Percentiles rank a stretch among this genome's conserved stretches.
These are phyloP conservation scores for Zaprionus vittiger DNA, from an alignment of 1,140 invertebrate species.

Conservation along the genomic window DNA sequence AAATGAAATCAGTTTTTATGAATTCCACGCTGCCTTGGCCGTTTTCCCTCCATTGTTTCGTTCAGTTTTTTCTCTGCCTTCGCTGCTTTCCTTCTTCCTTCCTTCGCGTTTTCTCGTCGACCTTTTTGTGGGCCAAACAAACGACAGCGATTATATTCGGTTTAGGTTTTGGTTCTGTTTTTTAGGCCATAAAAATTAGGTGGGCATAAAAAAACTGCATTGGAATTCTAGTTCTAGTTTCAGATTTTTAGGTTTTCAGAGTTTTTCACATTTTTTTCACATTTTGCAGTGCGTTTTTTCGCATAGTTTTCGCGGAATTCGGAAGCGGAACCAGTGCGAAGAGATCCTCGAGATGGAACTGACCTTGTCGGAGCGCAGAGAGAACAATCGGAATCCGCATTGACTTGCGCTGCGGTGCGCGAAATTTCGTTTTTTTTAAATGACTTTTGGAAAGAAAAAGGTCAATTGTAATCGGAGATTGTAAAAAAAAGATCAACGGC, in stretches of 20 bases:
- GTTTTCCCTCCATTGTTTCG: slow-evolving; percentile 32
- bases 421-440: slow-evolving; percentile 63
- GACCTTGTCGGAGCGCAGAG: slow-evolving; percentile 55
- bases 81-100: slow-evolving; percentile 16
- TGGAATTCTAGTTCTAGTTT: slow-evolving; percentile 83
- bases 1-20: slow-evolving; percentile 84
- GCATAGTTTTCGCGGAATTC: slow-evolving; percentile 67
- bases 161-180: slow-evolving; percentile 72
- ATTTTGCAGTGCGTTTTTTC: slow-evolving; percentile 41
- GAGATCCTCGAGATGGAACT: slow-evolving; percentile 9
- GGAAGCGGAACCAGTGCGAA: slow-evolving; percentile 57
- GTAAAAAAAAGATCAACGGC: slow-evolving; percentile 67
- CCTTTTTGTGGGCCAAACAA: slow-evolving; percentile 66
- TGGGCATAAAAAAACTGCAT: slow-evolving; percentile 81
- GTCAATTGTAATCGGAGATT: slow-evolving; percentile 32
- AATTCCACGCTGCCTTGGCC: slow-evolving; percentile 41
- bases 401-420: slow-evolving; percentile 75
- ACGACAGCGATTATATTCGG: slow-evolving; percentile 63
- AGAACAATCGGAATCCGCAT: slow-evolving; percentile 38
- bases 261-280: slow-evolving; percentile 50
- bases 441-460: slow-evolving; percentile 51
- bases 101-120: slow-evolving; percentile 23
- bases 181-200: slow-evolving; percentile 81
- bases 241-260: slow-evolving; percentile 79
- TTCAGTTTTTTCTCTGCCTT: slow-evolving; percentile 32